Evolutionary conservation across 1,140 invertebrate genomes (phyloP), one percentile per base, ranked within the genome.

Genomic region (Drosophila malerkotliana): DNA sequence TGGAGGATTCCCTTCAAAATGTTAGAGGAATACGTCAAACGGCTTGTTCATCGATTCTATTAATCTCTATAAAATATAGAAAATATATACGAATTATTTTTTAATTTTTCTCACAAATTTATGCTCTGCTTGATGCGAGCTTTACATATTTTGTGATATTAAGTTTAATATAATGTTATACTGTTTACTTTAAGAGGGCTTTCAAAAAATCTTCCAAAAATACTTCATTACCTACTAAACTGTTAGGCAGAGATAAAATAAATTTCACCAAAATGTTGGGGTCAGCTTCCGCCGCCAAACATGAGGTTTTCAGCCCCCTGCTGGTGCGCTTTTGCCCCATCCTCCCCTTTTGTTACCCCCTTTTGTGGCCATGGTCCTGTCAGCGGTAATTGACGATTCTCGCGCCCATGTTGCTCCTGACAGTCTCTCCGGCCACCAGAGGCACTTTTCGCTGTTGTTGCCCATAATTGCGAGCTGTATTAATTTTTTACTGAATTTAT

Each of bases 401-500:
- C 71, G 72, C 48, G 71, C 71, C 53, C 66, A 60, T 73, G 68
- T 73, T 62, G 57, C 57, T 61, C 15, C 47, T 67, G 62, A 67
- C 66, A 67, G 52, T 45, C 59, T 45, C 54, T 28, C 30, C 71
- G 66, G 45, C 67, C 67, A 57, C 53, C 28, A 69, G 59, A 37
- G 52, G 59, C 51, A 51, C 54, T 64, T 66, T 44, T 30, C 39
- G 10, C 37, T 44, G 69, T 59, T 72, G 69, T 66, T 67, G 72
- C 34, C 51, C 62, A 69, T 79, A 79, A 80, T 71, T 75, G 77
- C 51, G n/a, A 51, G 37, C 48, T 44, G 59, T 63, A 79, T 75
- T 79, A 71, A 63, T 61, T 66, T 80, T 80, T 58, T 69, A 76
- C 45, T 53, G 59, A 66, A 66, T 61, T 80, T 63, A 76, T 72